These are phyloP conservation scores for Antheraea yamamai DNA, from an alignment of 2,888 invertebrate genomes.

Conservation along the genomic window DNA sequence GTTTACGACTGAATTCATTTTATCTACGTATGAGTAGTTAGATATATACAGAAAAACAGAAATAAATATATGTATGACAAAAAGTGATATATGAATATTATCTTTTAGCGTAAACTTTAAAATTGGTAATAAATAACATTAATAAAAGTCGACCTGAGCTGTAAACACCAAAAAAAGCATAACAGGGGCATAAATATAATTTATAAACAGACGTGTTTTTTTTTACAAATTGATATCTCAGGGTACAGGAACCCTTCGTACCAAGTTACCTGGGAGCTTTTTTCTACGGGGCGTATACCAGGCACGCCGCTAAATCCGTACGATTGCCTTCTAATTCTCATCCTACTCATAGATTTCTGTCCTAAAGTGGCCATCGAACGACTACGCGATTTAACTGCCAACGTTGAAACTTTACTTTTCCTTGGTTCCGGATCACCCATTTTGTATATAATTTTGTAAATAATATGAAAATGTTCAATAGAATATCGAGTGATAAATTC, in stretches of 20 bases:
- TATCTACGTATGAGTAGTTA: no score
- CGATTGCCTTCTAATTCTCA: constrained; percentile 54
- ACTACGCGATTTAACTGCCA: constrained; percentile 34
- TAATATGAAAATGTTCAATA: background rate
- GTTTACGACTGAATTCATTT: no score
- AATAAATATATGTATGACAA: no score
- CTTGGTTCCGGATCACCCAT: constrained; percentile 34
- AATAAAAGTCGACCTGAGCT: background rate
- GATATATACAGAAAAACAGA: no score
- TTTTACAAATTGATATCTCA: background rate
- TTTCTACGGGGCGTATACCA: constrained; percentile 56
- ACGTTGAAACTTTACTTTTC: constrained; percentile 49
- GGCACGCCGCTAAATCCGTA: constrained; percentile 60
- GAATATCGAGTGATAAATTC: background rate
- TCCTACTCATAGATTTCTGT: constrained; percentile 51
- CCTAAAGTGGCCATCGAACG: constrained; percentile 38
- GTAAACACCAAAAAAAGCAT: background rate
- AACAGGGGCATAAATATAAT: background rate
- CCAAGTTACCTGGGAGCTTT: constrained; percentile 54
- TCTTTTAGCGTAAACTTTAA: no score
- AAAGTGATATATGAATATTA: no score
- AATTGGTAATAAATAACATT: background rate
- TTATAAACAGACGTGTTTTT: background rate
- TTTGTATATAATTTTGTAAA: constrained; percentile 3
- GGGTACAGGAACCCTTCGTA: background rate